Evolutionary conservation across 2,888 invertebrate genomes (phyloP), one percentile per base, ranked within the genome.

Genomic region (Cacoxenus indagator): DNA sequence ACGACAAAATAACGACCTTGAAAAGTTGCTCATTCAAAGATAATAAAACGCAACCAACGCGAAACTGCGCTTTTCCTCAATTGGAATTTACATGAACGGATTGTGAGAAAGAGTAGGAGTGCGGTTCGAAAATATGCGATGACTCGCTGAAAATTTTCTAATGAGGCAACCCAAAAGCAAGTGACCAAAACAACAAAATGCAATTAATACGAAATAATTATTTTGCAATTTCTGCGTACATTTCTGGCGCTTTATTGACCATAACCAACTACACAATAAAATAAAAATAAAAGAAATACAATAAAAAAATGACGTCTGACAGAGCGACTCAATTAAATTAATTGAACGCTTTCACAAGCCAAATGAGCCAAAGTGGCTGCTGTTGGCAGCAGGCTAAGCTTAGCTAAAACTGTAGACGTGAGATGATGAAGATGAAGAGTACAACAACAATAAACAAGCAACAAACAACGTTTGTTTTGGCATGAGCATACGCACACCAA

Each of bases 311-410:
- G 19, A 62, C 6, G 19, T 43, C 70, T 65, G 70, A 68, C 65
- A 59, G 61, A 67, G 65, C 67, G 67, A 77, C 73, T 75, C 77
- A 83, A 84, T 84, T 85, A 81, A 85, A 76, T 82, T 83, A 83
- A 85, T 85, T 84, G 83, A 83, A 80, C 84, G 84, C 84, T 84
- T 84, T 84, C 84, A 85, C 85, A 82, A 80, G 80, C 76, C 72
- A 74, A 74, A 67, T 67, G 72, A 69, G 73, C 68, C 55, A 24
- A 26, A 70, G 26, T 70, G 67, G 57, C 64, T 70, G 74, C 46
- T 22, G 11, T 64, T 26, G 26, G 26, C 45, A 27, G 14, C 22
- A 22, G n/a, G 6, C 9, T 43, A 31, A n/a, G n/a, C n/a, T n/a
- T n/a, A n/a, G n/a, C n/a, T n/a, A n/a, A n/a, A n/a, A n/a, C n/a